Evolutionary conservation across 2,797 vertebrate genomes (phyloP), one percentile per base, ranked within the genome.

Genomic region (Pseudomugil tenellus): DNA sequence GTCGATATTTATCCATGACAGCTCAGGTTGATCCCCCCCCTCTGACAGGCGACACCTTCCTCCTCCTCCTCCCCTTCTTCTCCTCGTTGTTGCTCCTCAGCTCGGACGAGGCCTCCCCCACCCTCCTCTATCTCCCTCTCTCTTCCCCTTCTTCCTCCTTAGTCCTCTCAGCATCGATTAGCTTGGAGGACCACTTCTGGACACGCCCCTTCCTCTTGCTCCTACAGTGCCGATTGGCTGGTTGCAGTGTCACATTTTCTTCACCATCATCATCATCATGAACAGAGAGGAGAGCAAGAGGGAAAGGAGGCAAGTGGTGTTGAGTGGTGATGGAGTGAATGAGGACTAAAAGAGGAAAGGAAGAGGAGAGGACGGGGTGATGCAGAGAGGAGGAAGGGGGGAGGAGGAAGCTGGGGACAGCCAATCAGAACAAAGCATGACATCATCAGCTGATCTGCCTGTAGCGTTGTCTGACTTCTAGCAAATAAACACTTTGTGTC

Each of bases 1-100:
- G 97, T 82, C 95, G 92, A 91, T 96, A 97, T 60, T 96, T 96
- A 74, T 98, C 96, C 91, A 97, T 95, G 88, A 94, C 92, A 71
- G 87, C 86, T 41, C 72, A 75, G 72, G 79, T 80, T 69, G 93
- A 90, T 78, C 75, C 85, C 74, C 35, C 29, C 13, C 76, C 68
- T 74, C 66, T 41, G 76, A 83, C 76, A 76, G 78, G 76, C 68
- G 46, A 80, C 84, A 82, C 77, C 86, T 85, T 81, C 72, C 77
- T 80, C 78, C 12, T 35, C 77, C 59, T 54, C 70, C 67, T 53
- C 62, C 62, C 56, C 58, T 65, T 73, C 64, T 49, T 94, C 65
- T 78, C 65, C 69, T 58, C 12, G 29, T 65, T 54, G 67, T 67
- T 35, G 19, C 77, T 87, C 81, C 80, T 76, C 63, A 41, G 80